A percentile compares a stretch with the other conserved stretches of the same genome.
These are phyloP conservation scores for Poecilia latipinna DNA, from an alignment of 2,113 vertebrate genomes.

Conservation along the genomic window DNA sequence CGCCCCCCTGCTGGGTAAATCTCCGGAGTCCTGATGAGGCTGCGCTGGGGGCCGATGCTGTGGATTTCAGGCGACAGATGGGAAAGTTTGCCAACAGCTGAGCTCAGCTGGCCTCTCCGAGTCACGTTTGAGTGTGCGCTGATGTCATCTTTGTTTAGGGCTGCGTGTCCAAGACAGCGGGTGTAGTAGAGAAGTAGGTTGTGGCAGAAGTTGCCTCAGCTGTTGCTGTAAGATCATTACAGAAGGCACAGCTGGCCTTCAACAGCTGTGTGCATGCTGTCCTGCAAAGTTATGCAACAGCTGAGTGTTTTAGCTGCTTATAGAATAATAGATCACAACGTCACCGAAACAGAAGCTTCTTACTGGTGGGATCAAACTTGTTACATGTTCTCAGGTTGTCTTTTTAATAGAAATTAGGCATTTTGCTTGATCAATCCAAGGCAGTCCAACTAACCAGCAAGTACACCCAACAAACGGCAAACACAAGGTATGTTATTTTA, in stretches of 20 bases:
- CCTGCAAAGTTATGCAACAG: constrained; percentile 18
- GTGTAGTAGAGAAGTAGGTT: constrained; percentile 1
- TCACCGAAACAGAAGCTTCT: not conserved
- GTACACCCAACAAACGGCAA: too few species aligned
- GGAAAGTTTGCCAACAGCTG: constrained; percentile 36
- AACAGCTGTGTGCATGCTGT: constrained; percentile 18
- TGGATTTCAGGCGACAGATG: constrained; percentile 58
- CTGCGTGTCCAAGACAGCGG: constrained; percentile 26
- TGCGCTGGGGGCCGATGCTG: constrained; percentile 27
- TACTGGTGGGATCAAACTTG: not conserved
- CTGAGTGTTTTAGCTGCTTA: not conserved
- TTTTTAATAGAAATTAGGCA: not conserved
- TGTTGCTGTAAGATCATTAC: constrained; percentile 39
- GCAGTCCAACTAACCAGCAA: too few species aligned
- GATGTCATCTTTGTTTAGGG: constrained; percentile 60
- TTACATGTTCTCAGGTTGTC: not conserved
- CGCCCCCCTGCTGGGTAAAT: constrained; percentile 21
- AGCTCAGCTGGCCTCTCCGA: constrained; percentile 36
- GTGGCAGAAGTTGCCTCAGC: constrained; percentile 26
- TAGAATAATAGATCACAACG: not conserved
- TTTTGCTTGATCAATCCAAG: not conserved
- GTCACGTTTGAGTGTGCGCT: constrained; percentile 53
- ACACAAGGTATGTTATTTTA: too few species aligned
- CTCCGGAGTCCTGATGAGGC: constrained; percentile 28
- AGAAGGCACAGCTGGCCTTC: constrained; percentile 17